Base-by-base conservation (phyloP, 2,113 vertebrate species). In the Corythornis cristatus region DNA sequence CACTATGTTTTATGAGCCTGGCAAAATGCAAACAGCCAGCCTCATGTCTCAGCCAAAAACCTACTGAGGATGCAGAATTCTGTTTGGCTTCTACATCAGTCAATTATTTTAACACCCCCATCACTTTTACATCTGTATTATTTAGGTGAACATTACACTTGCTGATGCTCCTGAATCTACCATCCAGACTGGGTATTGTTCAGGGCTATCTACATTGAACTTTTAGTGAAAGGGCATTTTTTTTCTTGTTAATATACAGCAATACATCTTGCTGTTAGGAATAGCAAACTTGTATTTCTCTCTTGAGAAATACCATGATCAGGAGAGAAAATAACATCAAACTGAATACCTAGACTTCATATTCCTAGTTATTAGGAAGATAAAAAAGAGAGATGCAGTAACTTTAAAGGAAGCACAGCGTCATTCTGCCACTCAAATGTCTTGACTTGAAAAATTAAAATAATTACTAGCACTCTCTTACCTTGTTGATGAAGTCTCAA, bases 401-500 rank as follows among this genome's bases (percentile, higher is more conserved):
- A 60, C 11, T 77, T 80, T n/a, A 58, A 90, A 91, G 31, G 51
- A 77, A 70, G 48, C 48, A 60, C 51, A 64, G 46, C 93, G 20
- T 31, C 58, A 84, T 87, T 73, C 51, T 54, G 7, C 10, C 43
- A 85, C 76, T 70, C 33, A 68, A 64, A 50, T 12, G 4, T 22
- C 81, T 92, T 67, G 29, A 78, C 77, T 26, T 54, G 77, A 90
- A 84, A 75, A 82, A 90, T 50, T 10, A 86, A 57, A 84, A 65
- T 57, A 83, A 93, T 92, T 86, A 72, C 61, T 37, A 61, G 31
- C 62, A 54, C 46, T 85, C 71, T 77, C 77, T 68, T 89, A 82
- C 43, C 91, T 87, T 70, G 43, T 57, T 89, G 86, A 93, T 87
- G 67, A 80, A 89, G 74, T 48, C 80, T 84, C 62, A 84, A 90